Conservation (phyloP, 2,888 invertebrate species). For the Zootermopsis nevadensis region DNA sequence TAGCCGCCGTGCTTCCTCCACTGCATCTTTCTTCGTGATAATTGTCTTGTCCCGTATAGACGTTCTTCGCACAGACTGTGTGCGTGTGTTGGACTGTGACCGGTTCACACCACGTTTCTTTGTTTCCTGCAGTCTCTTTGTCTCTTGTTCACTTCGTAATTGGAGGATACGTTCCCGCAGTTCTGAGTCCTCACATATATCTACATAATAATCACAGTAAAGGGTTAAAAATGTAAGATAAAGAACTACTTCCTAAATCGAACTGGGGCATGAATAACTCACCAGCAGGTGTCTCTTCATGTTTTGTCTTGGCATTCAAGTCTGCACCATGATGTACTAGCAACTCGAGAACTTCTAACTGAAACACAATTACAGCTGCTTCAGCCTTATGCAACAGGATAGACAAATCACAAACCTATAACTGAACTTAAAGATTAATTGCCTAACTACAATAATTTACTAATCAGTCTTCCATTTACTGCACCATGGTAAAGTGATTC, state of each 20-base stretch:
- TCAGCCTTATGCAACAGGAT: neutral
- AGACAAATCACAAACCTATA: too few species aligned
- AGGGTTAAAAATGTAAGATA: constrained; percentile 44
- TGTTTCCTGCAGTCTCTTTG: constrained; percentile 73
- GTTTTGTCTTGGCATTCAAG: constrained; percentile 95
- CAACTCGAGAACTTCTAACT: constrained; percentile 95
- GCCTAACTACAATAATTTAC: too few species aligned
- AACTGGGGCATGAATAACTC: constrained; percentile 56
- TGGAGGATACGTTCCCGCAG: constrained; percentile 90
- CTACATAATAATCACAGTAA: constrained; percentile 63
- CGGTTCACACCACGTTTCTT: constrained; percentile 73
- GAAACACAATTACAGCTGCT: constrained; percentile 53
- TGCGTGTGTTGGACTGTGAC: constrained; percentile 83
- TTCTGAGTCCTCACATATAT: constrained; percentile 96
- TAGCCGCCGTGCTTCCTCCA: constrained; percentile 87
- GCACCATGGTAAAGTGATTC: too few species aligned
- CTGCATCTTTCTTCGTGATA: constrained; percentile 93
- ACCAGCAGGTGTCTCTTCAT: constrained; percentile 98
- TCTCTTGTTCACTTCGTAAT: constrained; percentile 90
- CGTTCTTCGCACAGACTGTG: constrained; percentile 92
- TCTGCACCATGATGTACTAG: constrained; percentile 97
- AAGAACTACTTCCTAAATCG: neutral
- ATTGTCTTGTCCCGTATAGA: constrained; percentile 93
- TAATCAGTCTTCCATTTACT: too few species aligned
- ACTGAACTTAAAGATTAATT: too few species aligned